phyloP scores from a whole-genome alignment of 2,113 vertebrate species.

The Bujurquina vittata region DNA sequence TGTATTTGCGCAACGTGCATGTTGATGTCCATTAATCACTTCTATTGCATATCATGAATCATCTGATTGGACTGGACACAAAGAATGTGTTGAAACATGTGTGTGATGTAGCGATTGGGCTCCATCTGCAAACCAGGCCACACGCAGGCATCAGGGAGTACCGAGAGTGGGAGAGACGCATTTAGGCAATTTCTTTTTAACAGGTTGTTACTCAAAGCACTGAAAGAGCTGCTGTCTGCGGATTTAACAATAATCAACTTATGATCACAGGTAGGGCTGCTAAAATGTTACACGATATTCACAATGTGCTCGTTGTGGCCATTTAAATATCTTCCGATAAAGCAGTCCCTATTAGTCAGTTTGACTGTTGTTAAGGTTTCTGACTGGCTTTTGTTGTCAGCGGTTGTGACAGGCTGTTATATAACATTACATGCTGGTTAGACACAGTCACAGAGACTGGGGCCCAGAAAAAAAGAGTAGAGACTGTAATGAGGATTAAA shows the following conservation, averaged over 20 bases:
- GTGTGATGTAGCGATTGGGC: background rate
- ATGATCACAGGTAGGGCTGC: background rate
- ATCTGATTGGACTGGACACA: background rate
- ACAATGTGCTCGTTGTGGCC: background rate
- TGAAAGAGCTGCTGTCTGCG: background rate
- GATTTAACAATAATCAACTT: background rate
- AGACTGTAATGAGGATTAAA: constrained; percentile 18
- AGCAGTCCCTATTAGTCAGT: background rate
- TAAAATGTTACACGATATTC: background rate
- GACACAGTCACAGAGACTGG: constrained; percentile 4
- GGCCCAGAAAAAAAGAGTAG: constrained; percentile 17
- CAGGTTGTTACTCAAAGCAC: background rate
- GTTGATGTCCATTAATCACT: background rate
- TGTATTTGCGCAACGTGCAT: no score
- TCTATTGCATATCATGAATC: background rate
- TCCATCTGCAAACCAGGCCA: background rate
- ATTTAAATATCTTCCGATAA: background rate
- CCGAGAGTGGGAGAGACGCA: background rate
- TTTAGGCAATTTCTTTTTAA: background rate
- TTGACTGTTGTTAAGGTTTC: background rate
- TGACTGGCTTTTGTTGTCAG: background rate
- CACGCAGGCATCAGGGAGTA: background rate
- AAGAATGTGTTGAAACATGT: background rate
- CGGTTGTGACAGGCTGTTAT: constrained; percentile 20
- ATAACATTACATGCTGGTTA: constrained; percentile 27